Percentiles rank a stretch among this genome's conserved stretches.
phyloP scores from a whole-genome alignment of 2,888 invertebrate species.

The Drosophila leonis region DNA sequence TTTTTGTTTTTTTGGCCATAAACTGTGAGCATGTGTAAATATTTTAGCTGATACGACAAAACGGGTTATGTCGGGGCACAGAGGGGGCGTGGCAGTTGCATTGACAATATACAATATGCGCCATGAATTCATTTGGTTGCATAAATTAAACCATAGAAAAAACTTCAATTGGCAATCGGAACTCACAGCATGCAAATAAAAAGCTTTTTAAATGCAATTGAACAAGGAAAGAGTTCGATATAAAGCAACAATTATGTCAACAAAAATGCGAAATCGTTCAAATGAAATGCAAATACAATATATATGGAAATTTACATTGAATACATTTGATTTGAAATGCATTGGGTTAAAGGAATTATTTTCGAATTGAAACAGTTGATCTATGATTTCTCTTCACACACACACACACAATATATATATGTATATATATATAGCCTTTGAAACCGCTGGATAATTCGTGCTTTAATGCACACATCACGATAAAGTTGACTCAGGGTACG shows the following conservation, averaged over 20 bases:
- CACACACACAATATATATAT: background rate
- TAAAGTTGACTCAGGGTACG: slow-evolving; percentile 42
- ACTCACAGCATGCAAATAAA: background rate
- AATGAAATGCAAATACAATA: slow-evolving; percentile 12
- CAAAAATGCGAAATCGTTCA: background rate
- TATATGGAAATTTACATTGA: slow-evolving; percentile 12
- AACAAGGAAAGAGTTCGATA: background rate
- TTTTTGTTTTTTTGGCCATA: slow-evolving; percentile 37
- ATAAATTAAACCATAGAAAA: slow-evolving; percentile 45
- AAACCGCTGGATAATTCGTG: slow-evolving; percentile 57
- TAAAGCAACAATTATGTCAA: background rate
- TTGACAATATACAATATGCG: slow-evolving; percentile 31
- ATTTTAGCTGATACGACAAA: slow-evolving; percentile 20
- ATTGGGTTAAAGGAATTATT: background rate
- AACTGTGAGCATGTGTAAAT: slow-evolving; percentile 59
- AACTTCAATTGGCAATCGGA: slow-evolving; percentile 24
- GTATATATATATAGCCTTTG: background rate
- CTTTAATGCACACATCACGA: slow-evolving; percentile 73
- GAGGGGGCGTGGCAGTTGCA: slow-evolving; percentile 1
- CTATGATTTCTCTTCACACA: background rate
- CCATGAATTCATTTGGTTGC: slow-evolving; percentile 46
- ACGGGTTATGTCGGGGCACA: background rate
- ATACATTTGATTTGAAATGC: background rate
- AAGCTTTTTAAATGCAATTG: background rate
- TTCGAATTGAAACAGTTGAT: background rate